These are phyloP conservation scores for Casuarius casuarius DNA, from an alignment of 2,113 vertebrate species.

Conservation along the genomic window DNA sequence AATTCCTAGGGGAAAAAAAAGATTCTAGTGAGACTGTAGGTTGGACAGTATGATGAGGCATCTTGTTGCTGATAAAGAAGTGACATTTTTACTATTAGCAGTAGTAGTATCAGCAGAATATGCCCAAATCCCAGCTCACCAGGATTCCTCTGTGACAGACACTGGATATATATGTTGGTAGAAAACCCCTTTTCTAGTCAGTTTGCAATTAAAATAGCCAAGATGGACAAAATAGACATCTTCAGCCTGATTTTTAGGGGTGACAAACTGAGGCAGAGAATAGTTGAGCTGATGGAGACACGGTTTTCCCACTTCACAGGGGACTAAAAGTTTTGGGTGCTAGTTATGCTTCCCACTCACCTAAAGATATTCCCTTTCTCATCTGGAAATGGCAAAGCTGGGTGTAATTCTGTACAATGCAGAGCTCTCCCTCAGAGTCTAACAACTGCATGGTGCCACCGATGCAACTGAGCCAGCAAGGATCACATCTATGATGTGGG, in stretches of 20 bases:
- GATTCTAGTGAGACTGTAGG: background rate
- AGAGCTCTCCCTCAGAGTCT: background rate
- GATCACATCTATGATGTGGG: background rate
- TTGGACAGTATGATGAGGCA: background rate
- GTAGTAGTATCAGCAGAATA: background rate
- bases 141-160: background rate
- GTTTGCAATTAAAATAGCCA: background rate
- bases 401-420: background rate
- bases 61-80: background rate
- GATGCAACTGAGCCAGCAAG: background rate
- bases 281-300: background rate
- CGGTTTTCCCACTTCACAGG: background rate
- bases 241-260: background rate
- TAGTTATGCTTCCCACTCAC: background rate
- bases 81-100: background rate
- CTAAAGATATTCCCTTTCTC: background rate
- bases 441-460: fast-evolving
- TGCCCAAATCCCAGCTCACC: background rate
- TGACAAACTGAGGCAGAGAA: background rate
- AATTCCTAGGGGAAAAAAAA: background rate
- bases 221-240: background rate
- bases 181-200: background rate
- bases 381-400: background rate
- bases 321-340: background rate
- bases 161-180: background rate